Percentiles rank a stretch among this genome's conserved stretches.
Conservation (phyloP, 1,140 invertebrate genomes). For the Zaprionus nigranus region DNA sequence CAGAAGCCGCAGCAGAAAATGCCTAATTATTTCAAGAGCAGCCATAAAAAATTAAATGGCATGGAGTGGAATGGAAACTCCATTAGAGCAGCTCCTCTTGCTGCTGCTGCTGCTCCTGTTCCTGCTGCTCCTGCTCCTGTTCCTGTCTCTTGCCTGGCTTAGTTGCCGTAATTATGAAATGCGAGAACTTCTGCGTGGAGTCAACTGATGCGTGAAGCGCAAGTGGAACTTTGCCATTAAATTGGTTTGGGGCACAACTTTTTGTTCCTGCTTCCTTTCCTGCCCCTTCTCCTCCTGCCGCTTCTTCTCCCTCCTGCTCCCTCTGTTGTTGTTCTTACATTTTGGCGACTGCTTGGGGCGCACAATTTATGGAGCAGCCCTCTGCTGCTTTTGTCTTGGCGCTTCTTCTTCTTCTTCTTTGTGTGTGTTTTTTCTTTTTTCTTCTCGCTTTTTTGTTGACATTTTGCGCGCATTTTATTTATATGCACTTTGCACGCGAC, state of each 20-base stretch:
- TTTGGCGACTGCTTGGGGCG: not conserved
- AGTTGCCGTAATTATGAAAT: conserved; percentile 28
- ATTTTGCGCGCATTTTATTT: conserved; percentile 80
- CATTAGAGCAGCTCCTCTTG: conserved; percentile 9
- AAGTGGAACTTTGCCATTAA: conserved; percentile 32
- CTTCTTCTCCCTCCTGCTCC: not conserved
- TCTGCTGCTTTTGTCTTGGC: conserved; percentile 3
- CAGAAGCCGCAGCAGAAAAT: not conserved
- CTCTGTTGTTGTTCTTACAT: not conserved
- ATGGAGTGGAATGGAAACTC: conserved; percentile 3
- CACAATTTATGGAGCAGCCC: conserved; percentile 29
- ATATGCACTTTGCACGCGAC: conserved; percentile 76
- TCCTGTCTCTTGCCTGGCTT: conserved; percentile 12
- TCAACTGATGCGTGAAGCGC: conserved; percentile 28
- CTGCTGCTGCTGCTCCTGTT: not conserved
- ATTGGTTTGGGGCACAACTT: conserved; percentile 34
- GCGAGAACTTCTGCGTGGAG: conserved; percentile 4
- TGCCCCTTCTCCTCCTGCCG: not conserved
- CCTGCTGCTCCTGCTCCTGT: not conserved
- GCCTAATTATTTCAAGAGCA: conserved; percentile 14
- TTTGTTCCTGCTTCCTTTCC: conserved; percentile 15
- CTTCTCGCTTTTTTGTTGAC: conserved; percentile 68
- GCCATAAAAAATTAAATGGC: conserved; percentile 8
- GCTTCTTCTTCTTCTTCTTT: conserved; percentile 10
- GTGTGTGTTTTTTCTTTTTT: conserved; percentile 9